A percentile compares a stretch with the other conserved stretches of the same genome.
phyloP scores from a whole-genome alignment of 2,888 invertebrate species.

The Glyphotaelius pellucidus region DNA sequence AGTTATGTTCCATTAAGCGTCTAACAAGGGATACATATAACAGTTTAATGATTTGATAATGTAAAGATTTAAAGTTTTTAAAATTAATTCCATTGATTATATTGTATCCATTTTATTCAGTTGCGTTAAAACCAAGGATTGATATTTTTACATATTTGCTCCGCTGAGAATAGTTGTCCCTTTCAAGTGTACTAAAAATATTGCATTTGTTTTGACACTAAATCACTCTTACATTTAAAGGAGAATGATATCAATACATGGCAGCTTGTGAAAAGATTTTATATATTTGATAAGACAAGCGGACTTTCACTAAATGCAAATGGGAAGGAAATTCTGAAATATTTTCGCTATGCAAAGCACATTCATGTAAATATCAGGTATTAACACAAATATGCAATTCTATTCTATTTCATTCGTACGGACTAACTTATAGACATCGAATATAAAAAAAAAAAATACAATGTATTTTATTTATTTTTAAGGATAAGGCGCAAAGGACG shows the following conservation, averaged over 20 bases:
- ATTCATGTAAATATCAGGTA: conserved; percentile 61
- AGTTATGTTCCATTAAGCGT: too few species aligned
- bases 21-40: too few species aligned
- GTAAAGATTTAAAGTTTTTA: too few species aligned
- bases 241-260: conserved; percentile 76
- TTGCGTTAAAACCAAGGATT: too few species aligned
- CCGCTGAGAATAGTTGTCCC: background rate
- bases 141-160: background rate
- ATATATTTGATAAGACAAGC: conserved; percentile 80
- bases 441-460: background rate
- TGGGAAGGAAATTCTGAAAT: conserved; percentile 51
- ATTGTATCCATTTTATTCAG: too few species aligned
- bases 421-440: conserved; percentile 8
- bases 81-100: too few species aligned
- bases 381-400: background rate
- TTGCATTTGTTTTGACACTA: background rate
- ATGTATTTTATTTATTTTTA: background rate
- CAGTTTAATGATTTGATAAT: too few species aligned
- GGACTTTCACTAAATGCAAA: conserved; percentile 68
- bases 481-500: conserved; percentile 68
- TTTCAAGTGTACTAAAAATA: background rate
- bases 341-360: conserved; percentile 61
- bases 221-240: conserved; percentile 68
- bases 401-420: background rate
- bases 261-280: conserved; percentile 83